Conservation (phyloP, 2,888 invertebrate species). For the Diloba caeruleocephala region DNA sequence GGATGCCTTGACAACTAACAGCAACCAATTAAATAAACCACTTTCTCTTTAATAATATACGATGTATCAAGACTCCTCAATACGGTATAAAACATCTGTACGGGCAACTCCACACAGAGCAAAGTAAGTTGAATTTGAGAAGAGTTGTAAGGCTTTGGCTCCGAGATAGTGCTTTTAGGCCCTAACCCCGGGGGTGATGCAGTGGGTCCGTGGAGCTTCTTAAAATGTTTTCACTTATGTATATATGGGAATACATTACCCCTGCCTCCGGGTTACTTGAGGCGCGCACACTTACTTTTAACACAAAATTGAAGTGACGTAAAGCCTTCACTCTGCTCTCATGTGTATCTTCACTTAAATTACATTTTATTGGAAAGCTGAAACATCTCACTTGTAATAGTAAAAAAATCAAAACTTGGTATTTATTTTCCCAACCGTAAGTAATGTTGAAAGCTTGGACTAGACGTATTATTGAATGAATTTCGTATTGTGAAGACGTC, state of each 20-base stretch:
- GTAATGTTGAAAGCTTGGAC: constrained; percentile 26
- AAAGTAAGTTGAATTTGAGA: constrained; percentile 89
- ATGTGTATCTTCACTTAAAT: constrained; percentile 85
- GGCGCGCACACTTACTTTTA: constrained; percentile 86
- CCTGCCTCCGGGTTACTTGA: constrained; percentile 85
- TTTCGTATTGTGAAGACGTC: constrained; percentile 22
- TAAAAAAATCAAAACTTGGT: constrained; percentile 46
- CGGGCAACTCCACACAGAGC: constrained; percentile 83
- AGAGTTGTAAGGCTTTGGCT: constrained; percentile 89
- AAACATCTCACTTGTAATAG: constrained; percentile 65
- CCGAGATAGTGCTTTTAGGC: constrained; percentile 89
- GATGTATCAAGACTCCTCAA: constrained; percentile 68
- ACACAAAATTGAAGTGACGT: constrained; percentile 88
- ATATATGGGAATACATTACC: constrained; percentile 89
- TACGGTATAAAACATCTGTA: constrained; percentile 67
- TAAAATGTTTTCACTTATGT: constrained; percentile 89
- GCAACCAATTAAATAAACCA: not conserved
- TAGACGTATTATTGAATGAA: constrained; percentile 23
- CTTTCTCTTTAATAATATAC: not conserved
- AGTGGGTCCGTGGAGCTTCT: constrained; percentile 88
- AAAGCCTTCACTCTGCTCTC: constrained; percentile 85
- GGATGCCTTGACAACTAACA: not conserved
- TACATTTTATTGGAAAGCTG: constrained; percentile 82
- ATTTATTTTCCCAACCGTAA: constrained; percentile 38
- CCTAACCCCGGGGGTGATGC: constrained; percentile 89